Evolutionary conservation across 1,140 invertebrate genomes (phyloP), one percentile per base, ranked within the genome.

Genomic region (Homarus americanus): DNA sequence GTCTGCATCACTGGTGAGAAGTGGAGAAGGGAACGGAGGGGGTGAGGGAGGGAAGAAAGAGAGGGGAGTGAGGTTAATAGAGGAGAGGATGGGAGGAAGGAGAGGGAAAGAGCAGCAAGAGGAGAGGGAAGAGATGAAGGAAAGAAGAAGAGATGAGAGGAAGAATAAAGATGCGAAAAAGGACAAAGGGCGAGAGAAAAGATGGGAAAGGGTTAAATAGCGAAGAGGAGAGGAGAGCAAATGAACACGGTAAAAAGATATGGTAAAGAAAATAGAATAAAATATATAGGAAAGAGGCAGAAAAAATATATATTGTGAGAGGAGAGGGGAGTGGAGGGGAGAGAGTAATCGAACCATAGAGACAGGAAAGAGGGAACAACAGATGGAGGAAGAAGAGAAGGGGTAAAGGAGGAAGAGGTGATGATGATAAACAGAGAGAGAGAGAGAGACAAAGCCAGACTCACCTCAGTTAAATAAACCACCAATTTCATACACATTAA

Each of bases 381-480:
- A 20, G n/a, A 41, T 20, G 32, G 34, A 28, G 63, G 40, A n/a
- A 44, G 69, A 53, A 28, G 40, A 28, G 15, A 34, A 72, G 41
- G 49, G 66, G n/a, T 58, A 20, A 69, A 73, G 40, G 41, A 72
- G 24, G 24, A 28, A 2, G 34, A 2, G 66, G 20, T 2, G 34
- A n/a, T 17, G 34, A 58, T 7, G 17, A n/a, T 40, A 82, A 12
- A 82, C 17, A 58, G 28, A 66, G 44, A 82, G 58, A 82, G 78
- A 44, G 78, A 76, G 75, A 76, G 75, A 76, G 75, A 76, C n/a
- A 76, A 34, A 76, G 75, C n/a, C n/a, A 76, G 75, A 76, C n/a
- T n/a, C n/a, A n/a, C n/a, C n/a, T n/a, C n/a, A n/a, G n/a, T n/a
- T n/a, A n/a, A n/a, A n/a, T n/a, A n/a, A n/a, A n/a, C n/a, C n/a